Evolutionary conservation across 2,113 vertebrate genomes (phyloP), one percentile per base, ranked within the genome.

Genomic region (Ochotona curzoniae): DNA sequence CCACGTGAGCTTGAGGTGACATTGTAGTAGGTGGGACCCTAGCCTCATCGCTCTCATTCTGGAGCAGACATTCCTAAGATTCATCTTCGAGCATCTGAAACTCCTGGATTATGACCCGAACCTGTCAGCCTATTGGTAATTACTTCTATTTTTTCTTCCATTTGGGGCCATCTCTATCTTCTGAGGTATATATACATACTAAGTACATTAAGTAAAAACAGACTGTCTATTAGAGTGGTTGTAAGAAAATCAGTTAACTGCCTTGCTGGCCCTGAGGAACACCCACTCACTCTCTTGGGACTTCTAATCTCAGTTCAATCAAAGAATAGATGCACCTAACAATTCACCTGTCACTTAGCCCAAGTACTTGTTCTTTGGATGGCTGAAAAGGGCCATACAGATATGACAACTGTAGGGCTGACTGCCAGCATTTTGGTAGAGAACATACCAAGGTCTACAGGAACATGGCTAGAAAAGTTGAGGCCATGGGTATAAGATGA

Each of bases 181-280:
- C 79, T 2, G 5, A 64, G 21, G 25, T 79, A 8, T 44, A 54
- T 66, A 54, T 66, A 44, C 78, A 49, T 14, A 35, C 54, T 47
- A 30, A 91, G n/a, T 67, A n/a, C 11, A 2, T 83, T 94, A 66
- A 93, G 82, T 79, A 28, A 63, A 64, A 86, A 47, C 84, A 75
- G 21, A 51, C 7, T 23, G 3, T 76, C 81, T 44, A 1, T 71
- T 76, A 44, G 90, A 89, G 21, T 30, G 66, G 18, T 80, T 38
- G 18, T 8, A 8, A 57, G 15, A 49, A 5, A 0, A 80, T 28
- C 23, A 61, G 25, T 1, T 18, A 26, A 84, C 32, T 80, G 85
- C 64, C 64, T 78, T 7, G 38, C 70, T 7, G 23, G 70, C 63
- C 25, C 90, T 51, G 32, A 85, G 60, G 44, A 70, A 35, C 71